phyloP scores from a whole-genome alignment of 2,113 vertebrate genomes.

The Myiagra hebetior region DNA sequence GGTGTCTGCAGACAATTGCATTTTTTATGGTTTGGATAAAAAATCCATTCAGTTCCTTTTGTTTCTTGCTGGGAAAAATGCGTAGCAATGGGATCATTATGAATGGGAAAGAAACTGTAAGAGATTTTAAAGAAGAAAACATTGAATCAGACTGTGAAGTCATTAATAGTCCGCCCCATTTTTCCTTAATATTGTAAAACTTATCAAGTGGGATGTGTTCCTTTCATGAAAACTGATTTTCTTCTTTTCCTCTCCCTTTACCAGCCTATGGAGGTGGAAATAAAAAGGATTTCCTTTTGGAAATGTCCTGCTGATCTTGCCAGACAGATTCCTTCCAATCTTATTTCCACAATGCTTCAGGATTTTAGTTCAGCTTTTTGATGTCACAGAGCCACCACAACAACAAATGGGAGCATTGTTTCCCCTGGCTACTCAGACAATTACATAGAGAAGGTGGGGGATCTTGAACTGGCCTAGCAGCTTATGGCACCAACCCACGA shows the following conservation, averaged over 20 bases:
- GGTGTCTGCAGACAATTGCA: constrained; percentile 82
- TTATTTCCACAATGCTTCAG: not conserved
- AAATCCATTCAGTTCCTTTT: constrained; percentile 82
- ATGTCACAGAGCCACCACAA: not conserved
- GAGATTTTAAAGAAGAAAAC: constrained; percentile 20
- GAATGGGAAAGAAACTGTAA: constrained; percentile 87
- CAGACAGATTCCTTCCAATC: not conserved
- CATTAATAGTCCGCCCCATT: not conserved
- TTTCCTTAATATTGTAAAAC: not conserved
- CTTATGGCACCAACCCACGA: not conserved
- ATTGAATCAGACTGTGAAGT: not conserved
- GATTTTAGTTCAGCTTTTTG: not conserved
- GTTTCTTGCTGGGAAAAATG: constrained; percentile 82
- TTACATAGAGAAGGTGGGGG: not conserved
- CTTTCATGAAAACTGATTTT: not conserved
- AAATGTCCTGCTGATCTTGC: not conserved
- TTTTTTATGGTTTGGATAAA: constrained; percentile 83
- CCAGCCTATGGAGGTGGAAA: not conserved
- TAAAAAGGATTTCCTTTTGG: not conserved
- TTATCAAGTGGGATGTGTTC: not conserved
- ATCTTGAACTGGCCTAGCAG: not conserved
- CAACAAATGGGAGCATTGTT: not conserved
- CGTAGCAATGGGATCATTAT: constrained; percentile 78
- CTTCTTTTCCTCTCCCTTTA: not conserved
- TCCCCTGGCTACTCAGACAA: not conserved